phyloP scores from a whole-genome alignment of 2,797 vertebrate genomes.

The Periparus ater region DNA sequence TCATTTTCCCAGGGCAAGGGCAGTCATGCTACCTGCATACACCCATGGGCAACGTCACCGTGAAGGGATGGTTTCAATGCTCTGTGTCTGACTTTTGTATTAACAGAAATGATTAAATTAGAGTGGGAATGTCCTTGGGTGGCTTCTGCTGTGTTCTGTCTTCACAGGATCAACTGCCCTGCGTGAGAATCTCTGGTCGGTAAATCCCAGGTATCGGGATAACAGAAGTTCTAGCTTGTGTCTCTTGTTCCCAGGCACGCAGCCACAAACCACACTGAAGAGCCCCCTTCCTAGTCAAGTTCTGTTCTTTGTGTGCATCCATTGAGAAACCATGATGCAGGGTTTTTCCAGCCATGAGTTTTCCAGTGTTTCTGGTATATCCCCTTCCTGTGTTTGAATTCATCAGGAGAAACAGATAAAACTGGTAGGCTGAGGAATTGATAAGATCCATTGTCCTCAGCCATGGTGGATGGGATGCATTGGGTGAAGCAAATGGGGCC shows the following conservation, averaged over 20 bases:
- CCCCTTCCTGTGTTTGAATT: not conserved
- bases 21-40: not conserved
- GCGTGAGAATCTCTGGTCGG: fast-evolving
- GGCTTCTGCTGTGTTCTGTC: not conserved
- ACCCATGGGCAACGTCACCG: fast-evolving
- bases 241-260: not conserved
- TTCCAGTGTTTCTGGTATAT: not conserved
- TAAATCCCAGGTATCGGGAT: not conserved
- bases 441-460: not conserved
- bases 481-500: not conserved
- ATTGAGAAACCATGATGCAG: not conserved
- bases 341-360: not conserved
- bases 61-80: not conserved
- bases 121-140: not conserved
- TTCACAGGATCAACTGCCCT: not conserved
- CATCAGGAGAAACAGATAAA: not conserved
- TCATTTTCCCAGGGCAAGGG: not conserved
- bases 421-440: not conserved
- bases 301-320: not conserved
- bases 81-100: not conserved
- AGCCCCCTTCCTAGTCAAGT: not conserved
- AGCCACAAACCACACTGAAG: not conserved
- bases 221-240: not conserved
- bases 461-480: not conserved
- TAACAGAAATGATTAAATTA: not conserved